A percentile compares a stretch with the other conserved stretches of the same genome.
phyloP scores from a whole-genome alignment of 2,797 vertebrate species.

The Calcarius lapponicus region DNA sequence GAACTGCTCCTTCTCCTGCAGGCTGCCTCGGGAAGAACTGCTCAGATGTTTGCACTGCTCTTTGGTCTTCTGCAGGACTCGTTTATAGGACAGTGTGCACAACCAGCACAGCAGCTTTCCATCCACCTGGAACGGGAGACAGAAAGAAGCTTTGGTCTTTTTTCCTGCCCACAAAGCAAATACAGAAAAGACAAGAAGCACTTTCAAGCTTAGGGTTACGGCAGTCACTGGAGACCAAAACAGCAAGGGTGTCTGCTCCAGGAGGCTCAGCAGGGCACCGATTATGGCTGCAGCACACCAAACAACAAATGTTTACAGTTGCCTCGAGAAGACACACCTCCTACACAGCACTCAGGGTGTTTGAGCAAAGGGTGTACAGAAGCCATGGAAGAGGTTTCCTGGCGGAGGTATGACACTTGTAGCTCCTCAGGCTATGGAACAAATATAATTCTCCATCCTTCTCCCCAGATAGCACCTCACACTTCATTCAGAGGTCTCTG shows the following conservation, averaged over 20 bases:
- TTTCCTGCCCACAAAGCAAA: neutral
- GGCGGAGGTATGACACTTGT: neutral
- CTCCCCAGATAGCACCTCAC: neutral
- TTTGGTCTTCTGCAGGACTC: slow-evolving; percentile 82
- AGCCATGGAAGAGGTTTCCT: neutral
- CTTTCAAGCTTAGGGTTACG: neutral
- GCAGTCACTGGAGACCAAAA: neutral
- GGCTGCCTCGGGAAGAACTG: slow-evolving; percentile 72
- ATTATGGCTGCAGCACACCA: neutral
- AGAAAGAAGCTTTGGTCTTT: neutral
- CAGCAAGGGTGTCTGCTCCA: neutral
- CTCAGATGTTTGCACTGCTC: slow-evolving; percentile 80
- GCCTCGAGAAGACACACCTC: neutral
- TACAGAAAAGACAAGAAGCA: neutral
- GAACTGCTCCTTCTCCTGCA: slow-evolving; percentile 79
- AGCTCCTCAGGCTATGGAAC: neutral
- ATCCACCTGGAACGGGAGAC: slow-evolving; percentile 70
- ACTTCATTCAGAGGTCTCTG: neutral
- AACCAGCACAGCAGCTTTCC: slow-evolving; percentile 82
- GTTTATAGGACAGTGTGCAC: slow-evolving; percentile 79
- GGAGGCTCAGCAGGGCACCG: neutral
- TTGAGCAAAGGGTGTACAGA: neutral
- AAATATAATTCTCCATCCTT: neutral
- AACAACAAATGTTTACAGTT: neutral
- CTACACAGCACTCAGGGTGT: neutral